Percentiles rank a stretch among this genome's conserved stretches.
Evolutionary conservation across 1,140 invertebrate species (phyloP).

Genomic region (Phymastichus coffea): DNA sequence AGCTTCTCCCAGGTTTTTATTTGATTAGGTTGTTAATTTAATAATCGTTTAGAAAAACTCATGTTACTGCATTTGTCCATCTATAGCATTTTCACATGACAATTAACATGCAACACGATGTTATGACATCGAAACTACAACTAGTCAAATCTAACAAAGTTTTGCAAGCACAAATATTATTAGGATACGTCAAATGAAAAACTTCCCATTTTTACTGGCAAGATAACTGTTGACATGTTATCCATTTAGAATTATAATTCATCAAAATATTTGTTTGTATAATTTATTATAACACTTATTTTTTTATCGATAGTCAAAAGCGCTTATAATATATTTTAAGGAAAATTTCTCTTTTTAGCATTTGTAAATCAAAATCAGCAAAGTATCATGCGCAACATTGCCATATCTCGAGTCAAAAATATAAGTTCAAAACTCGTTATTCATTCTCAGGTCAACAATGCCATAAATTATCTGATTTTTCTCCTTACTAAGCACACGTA

Average conservation of each 20-base stretch:
- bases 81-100: slow-evolving; percentile 47
- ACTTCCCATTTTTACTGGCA: background rate
- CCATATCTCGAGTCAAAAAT: background rate
- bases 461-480: slow-evolving; percentile 1
- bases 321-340: background rate
- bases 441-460: background rate
- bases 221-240: background rate
- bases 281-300: slow-evolving; percentile 6
- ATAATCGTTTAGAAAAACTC: slow-evolving; percentile 1
- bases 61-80: slow-evolving; percentile 6
- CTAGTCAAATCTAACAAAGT: slow-evolving; percentile 51
- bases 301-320: background rate
- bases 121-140: slow-evolving; percentile 46
- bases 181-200: slow-evolving; percentile 17
- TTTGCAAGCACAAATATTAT: slow-evolving; percentile 52
- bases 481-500: slow-evolving; percentile 11
- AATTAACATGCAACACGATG: slow-evolving; percentile 43
- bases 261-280: slow-evolving; percentile 1
- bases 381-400: background rate
- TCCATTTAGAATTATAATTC: background rate
- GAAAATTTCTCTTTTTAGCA: background rate
- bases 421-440: slow-evolving; percentile 10
- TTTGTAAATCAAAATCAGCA: background rate
- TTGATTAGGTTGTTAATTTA: slow-evolving; percentile 30
- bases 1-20: slow-evolving; percentile 30